These are phyloP conservation scores for Rafetus swinhoei DNA, from an alignment of 2,113 vertebrate species.

Conservation along the genomic window DNA sequence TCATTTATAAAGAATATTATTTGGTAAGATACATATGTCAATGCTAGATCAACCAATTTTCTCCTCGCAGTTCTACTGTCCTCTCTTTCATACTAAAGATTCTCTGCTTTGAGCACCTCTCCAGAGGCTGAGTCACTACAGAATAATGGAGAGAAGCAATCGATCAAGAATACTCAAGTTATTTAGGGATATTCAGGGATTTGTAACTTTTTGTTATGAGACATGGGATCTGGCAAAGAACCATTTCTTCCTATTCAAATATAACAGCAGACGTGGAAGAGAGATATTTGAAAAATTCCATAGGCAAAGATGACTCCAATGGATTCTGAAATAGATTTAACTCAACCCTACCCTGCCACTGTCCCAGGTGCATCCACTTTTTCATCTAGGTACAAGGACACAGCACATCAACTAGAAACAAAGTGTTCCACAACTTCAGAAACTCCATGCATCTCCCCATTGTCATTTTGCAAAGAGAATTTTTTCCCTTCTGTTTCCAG, in stretches of 20 bases:
- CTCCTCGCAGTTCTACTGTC: not conserved
- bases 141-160: not conserved
- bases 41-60: not conserved
- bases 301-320: not conserved
- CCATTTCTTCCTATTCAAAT: not conserved
- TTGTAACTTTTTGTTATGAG: not conserved
- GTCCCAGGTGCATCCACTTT: not conserved
- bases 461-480: not conserved
- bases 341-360: not conserved
- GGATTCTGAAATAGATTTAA: not conserved
- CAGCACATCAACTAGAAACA: not conserved
- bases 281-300: not conserved
- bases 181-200: not conserved
- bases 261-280: not conserved
- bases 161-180: not conserved
- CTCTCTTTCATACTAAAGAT: not conserved
- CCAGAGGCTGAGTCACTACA: not conserved
- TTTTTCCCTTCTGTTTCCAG: not conserved
- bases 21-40: not conserved
- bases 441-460: not conserved
- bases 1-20: not conserved
- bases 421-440: not conserved
- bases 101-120: not conserved
- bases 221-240: not conserved
- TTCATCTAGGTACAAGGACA: too few species aligned